A percentile compares a stretch with the other conserved stretches of the same genome.
Conservation (phyloP, 2,888 invertebrate genomes). For the Diaphora mendica region DNA sequence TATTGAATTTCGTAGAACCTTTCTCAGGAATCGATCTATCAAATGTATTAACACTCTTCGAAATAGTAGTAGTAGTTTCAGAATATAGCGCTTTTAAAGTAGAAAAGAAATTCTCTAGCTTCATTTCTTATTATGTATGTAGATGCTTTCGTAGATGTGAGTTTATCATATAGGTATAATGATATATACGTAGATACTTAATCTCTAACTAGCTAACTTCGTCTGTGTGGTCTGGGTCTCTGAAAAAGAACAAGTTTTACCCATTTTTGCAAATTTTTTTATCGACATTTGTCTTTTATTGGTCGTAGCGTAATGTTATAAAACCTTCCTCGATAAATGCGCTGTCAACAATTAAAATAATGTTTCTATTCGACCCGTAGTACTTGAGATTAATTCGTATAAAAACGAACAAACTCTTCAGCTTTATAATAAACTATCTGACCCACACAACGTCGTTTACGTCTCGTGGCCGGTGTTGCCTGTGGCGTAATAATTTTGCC, state of each 20-base stretch:
- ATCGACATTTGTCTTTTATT: background rate
- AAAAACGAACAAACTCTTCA: no score
- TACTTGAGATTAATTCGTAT: no score
- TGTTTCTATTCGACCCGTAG: no score
- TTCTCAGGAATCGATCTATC: background rate
- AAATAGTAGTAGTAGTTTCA: background rate
- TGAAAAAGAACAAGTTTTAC: background rate
- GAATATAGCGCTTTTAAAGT: background rate
- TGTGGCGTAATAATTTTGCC: no score
- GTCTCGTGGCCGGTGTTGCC: no score
- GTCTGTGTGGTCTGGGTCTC: background rate
- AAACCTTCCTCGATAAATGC: background rate
- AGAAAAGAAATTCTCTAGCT: background rate
- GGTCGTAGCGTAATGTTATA: background rate
- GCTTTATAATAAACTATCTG: no score
- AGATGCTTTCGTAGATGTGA: background rate
- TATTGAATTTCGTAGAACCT: background rate
- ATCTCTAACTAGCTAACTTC: background rate
- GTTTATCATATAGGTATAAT: background rate
- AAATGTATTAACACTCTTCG: background rate
- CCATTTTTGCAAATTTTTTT: background rate
- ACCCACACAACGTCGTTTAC: no score
- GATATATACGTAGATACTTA: background rate
- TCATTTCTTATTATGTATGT: background rate
- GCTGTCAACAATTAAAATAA: background rate